Evolutionary conservation across 1,140 invertebrate genomes (phyloP).

Genomic region (Archivesica marissinica): DNA sequence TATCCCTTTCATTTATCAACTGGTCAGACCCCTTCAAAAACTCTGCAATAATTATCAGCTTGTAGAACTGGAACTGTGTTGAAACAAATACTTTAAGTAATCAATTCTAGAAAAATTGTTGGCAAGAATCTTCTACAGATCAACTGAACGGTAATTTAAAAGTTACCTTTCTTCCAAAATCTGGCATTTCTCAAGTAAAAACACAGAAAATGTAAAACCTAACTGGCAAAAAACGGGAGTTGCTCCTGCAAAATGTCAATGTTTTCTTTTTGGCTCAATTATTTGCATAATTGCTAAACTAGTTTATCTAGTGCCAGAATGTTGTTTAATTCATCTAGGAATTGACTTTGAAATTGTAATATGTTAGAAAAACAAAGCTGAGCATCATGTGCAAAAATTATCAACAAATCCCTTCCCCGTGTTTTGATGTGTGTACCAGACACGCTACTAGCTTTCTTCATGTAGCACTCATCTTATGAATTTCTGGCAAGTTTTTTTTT

Average conservation of each 20-base stretch:
- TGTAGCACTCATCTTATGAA: not conserved
- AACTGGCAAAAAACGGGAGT: constrained; percentile 17
- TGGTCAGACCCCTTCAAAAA: constrained; percentile 7
- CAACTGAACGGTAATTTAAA: constrained; percentile 11
- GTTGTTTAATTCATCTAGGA: constrained; percentile 59
- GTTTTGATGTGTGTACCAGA: constrained; percentile 56
- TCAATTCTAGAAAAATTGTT: constrained; percentile 27
- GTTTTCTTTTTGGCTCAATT: constrained; percentile 57
- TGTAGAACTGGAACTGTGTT: not conserved
- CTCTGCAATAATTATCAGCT: not conserved
- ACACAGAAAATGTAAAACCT: constrained; percentile 29
- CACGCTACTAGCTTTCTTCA: not conserved
- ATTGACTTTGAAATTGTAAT: constrained; percentile 52
- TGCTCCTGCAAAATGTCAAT: constrained; percentile 54
- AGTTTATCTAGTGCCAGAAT: constrained; percentile 55
- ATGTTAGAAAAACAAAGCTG: constrained; percentile 49
- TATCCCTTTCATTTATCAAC: constrained; percentile 26
- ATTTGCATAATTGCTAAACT: constrained; percentile 58
- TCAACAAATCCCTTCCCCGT: constrained; percentile 23
- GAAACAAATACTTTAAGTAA: constrained; percentile 42
- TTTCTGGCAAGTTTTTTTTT: constrained; percentile 7
- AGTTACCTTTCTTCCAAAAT: constrained; percentile 41
- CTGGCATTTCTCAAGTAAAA: constrained; percentile 40
- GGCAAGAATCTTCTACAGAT: not conserved
- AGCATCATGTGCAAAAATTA: constrained; percentile 55